phyloP scores from a whole-genome alignment of 1,140 invertebrate species.

The Conopomorpha cramerella region DNA sequence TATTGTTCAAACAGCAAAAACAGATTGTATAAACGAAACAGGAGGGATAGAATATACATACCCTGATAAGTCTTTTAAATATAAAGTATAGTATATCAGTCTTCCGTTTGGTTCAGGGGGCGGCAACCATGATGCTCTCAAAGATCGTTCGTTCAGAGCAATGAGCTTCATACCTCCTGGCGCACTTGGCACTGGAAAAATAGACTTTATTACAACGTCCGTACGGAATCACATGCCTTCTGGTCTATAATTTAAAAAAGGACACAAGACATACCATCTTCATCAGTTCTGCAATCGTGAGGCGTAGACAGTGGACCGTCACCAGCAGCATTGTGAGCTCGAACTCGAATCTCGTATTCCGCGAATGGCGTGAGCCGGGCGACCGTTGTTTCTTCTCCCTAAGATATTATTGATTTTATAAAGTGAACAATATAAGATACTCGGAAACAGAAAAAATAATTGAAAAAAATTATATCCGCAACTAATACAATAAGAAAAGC shows the following conservation, averaged over 20 bases:
- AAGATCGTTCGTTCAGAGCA: slow-evolving; percentile 75
- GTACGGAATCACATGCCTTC: neutral
- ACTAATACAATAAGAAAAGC: too few relatives aligned
- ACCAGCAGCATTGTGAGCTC: slow-evolving; percentile 82
- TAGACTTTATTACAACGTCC: too few relatives aligned
- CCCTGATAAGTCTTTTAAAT: slow-evolving; percentile 61
- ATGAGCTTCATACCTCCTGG: slow-evolving; percentile 83
- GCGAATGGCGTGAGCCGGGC: slow-evolving; percentile 73
- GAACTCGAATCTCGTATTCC: slow-evolving; percentile 83
- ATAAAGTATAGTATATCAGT: slow-evolving; percentile 81
- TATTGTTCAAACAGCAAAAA: too few relatives aligned
- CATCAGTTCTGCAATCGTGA: slow-evolving; percentile 79
- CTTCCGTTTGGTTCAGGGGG: slow-evolving; percentile 81
- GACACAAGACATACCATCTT: slow-evolving; percentile 66
- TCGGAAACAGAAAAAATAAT: too few relatives aligned
- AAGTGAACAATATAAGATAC: too few relatives aligned
- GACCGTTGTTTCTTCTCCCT: slow-evolving; percentile 59
- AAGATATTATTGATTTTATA: too few relatives aligned
- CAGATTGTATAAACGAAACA: too few relatives aligned
- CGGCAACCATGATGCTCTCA: slow-evolving; percentile 83
- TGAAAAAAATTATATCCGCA: too few relatives aligned
- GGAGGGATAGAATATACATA: too few relatives aligned
- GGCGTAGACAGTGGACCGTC: slow-evolving; percentile 79
- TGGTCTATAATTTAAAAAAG: neutral
- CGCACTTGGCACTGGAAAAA: slow-evolving; percentile 75